Evolutionary conservation across 2,888 invertebrate species (phyloP).

Genomic region (Sepiola atlantica): DNA sequence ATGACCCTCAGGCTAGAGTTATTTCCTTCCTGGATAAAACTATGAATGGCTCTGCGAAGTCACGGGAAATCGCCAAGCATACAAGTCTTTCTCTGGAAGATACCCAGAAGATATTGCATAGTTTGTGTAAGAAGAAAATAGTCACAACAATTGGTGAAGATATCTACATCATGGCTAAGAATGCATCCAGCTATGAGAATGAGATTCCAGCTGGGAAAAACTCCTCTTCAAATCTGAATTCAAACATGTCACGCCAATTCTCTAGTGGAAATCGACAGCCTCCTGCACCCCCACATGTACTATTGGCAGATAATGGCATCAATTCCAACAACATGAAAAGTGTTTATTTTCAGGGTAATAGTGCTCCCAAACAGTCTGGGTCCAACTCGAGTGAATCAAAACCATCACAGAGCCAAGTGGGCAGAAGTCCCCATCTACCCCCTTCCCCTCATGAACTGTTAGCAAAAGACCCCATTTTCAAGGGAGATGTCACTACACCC

Average conservation of each 20-base stretch:
- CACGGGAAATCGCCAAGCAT: conserved; percentile 45
- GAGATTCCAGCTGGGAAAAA: conserved; percentile 42
- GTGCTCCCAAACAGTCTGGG: conserved; percentile 38
- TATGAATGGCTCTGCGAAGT: conserved; percentile 45
- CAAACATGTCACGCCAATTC: conserved; percentile 38
- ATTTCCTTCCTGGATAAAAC: conserved; percentile 46
- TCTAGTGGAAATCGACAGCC: conserved; percentile 42
- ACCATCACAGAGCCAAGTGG: conserved; percentile 34
- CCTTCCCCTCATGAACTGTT: conserved; percentile 45
- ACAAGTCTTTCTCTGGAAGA: conserved; percentile 46
- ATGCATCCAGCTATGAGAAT: conserved; percentile 42
- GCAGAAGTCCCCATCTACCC: conserved; percentile 44
- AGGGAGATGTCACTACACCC: conserved; percentile 1
- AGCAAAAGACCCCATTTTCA: conserved; percentile 42
- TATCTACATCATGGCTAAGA: conserved; percentile 44
- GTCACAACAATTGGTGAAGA: conserved; percentile 46
- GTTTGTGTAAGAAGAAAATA: conserved; percentile 46
- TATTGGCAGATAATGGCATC: conserved; percentile 45
- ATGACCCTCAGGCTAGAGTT: conserved; percentile 41
- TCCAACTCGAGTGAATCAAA: conserved; percentile 6
- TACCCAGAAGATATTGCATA: conserved; percentile 43
- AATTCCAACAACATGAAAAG: conserved; percentile 42
- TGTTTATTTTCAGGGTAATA: conserved; percentile 37
- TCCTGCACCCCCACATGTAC: conserved; percentile 43
- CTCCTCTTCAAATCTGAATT: conserved; percentile 37